Conservation (phyloP, 1,140 invertebrate genomes). For the Drosophila repletoides region DNA sequence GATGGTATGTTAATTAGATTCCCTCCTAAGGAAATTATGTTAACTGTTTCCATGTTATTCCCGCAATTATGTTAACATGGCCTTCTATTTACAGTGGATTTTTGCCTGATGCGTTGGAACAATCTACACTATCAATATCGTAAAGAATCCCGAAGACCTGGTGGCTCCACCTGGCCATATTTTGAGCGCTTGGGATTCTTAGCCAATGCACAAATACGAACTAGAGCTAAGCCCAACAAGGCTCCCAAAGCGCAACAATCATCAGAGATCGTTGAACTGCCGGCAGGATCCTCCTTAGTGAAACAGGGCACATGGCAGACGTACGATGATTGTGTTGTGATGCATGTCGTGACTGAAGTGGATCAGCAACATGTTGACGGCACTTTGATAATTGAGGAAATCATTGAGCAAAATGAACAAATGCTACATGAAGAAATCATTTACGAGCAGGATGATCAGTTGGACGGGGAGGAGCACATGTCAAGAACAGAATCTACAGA, state of each 20-base stretch:
- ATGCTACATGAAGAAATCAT: conserved; percentile 58
- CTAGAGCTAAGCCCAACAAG: conserved; percentile 6
- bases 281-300: not conserved
- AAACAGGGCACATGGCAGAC: conserved; percentile 47
- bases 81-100: conserved; percentile 43
- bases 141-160: conserved; percentile 56
- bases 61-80: not conserved
- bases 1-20: conserved; percentile 45
- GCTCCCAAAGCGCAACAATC: not conserved
- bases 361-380: conserved; percentile 35
- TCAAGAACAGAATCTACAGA: not conserved
- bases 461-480: conserved; percentile 2
- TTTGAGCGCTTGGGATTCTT: conserved; percentile 62
- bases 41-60: too few relatives aligned
- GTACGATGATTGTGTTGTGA: conserved; percentile 46
- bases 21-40: too few relatives aligned
- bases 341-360: conserved; percentile 22
- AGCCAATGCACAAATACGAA: conserved; percentile 5
- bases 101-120: conserved; percentile 78
- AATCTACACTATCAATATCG: conserved; percentile 70
- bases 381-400: conserved; percentile 53
- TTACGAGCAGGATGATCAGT: conserved; percentile 41
- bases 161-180: conserved; percentile 72
- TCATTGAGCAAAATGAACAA: conserved; percentile 53
- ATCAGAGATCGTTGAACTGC: not conserved